Evolutionary conservation across 2,888 invertebrate genomes (phyloP), one percentile per base, ranked within the genome.

Genomic region (Papilio gigon): DNA sequence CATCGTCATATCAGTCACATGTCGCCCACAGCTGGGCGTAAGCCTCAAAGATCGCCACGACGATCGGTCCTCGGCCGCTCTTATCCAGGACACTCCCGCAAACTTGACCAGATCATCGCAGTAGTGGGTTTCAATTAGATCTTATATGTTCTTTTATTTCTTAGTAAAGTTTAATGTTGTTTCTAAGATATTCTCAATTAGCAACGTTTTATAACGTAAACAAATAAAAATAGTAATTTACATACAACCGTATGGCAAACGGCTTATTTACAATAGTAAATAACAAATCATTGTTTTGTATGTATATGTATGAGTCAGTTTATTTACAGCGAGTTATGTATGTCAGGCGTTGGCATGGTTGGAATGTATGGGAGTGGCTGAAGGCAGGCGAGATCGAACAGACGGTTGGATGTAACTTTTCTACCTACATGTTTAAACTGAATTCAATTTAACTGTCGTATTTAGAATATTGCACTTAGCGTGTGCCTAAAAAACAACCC

Each of bases 341-440:
- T 83, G 85, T 83, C 81, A 81, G 75, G 65, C 71, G 74, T 76
- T 73, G 87, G 86, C 85, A 88, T 88, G 88, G 74, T 76, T 73
- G 87, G 86, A 86, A 88, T 88, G 88, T 80, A 80, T 83, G 83
- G 88, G 87, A 85, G 88, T 80, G 88, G 81, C 74, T 71, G 65
- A 47, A 68, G 66, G 64, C 59, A 59, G 59, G 59, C 68, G n/a
- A 37, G 50, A 17, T 40, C 22, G 27, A 30, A 60, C 60, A 56
- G 27, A 63, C 42, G 40, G 53, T 14, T 33, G 6, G 14, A 11
- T 11, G 35, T 59, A 12, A 20, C 9, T 37, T 59, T 59, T 59
- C 22, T 22, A 22, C 14, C 9, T 8, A 22, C 37, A 37, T 25
- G 12, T 22, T 17, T 9, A 37, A 37, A 37, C 8, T 20, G n/a